Percentiles rank a stretch among this genome's conserved stretches.
These are phyloP conservation scores for Phacellophora camtschatica DNA, from an alignment of 30 jellyfish, hydroid and myxozoan species.

Conservation along the genomic window DNA sequence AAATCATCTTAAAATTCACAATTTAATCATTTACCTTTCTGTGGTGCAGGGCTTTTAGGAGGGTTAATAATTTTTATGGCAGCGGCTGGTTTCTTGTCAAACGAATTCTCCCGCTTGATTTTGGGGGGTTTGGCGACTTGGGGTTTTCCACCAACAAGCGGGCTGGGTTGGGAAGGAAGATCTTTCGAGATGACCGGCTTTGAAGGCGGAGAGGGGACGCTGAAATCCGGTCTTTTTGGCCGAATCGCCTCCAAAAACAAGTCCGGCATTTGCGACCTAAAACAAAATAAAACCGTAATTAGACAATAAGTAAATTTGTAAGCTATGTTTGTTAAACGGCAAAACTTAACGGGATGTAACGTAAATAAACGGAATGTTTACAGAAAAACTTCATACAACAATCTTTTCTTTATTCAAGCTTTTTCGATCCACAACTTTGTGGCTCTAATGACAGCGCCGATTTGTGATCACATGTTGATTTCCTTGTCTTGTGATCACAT, in stretches of 20 bases:
- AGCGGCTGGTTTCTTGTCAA: constrained; percentile 46
- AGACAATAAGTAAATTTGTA: too few relatives aligned
- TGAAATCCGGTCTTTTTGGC: constrained; percentile 42
- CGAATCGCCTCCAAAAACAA: constrained; percentile 74
- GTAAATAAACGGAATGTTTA: too few relatives aligned
- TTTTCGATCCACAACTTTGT: too few relatives aligned
- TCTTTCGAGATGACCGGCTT: background rate
- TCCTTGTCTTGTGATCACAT: too few relatives aligned
- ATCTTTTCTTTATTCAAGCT: too few relatives aligned
- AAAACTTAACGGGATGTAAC: too few relatives aligned
- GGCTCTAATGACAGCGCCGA: too few relatives aligned
- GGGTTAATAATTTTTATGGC: constrained; percentile 16
- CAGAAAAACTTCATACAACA: too few relatives aligned
- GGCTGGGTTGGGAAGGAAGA: constrained; percentile 34
- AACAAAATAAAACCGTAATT: constrained; percentile 27
- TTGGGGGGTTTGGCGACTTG: constrained; percentile 49
- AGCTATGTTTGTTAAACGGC: too few relatives aligned
- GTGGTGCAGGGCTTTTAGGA: constrained; percentile 54
- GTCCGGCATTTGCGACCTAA: constrained; percentile 91
- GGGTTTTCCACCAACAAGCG: constrained; percentile 53
- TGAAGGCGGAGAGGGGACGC: constrained; percentile 31
- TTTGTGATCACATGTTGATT: too few relatives aligned
- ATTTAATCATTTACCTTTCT: constrained; percentile 42
- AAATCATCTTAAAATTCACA: too few relatives aligned
- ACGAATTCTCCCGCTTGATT: constrained; percentile 61